Evolutionary conservation across 2,797 vertebrate genomes (phyloP).

Genomic region (Sebastes nivosus): DNA sequence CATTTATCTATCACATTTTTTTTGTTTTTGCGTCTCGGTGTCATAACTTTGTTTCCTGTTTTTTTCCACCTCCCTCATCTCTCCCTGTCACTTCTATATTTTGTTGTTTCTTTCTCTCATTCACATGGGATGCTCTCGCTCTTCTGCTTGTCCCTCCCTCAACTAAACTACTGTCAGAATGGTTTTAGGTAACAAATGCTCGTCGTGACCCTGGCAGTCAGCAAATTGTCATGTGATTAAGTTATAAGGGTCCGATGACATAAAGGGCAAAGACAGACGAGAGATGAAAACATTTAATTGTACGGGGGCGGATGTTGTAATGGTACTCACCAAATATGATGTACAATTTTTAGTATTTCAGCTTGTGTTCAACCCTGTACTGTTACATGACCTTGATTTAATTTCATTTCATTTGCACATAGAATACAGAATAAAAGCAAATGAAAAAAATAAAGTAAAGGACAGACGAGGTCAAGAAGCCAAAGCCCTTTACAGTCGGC

Average conservation of each 20-base stretch:
- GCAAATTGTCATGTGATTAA: background rate
- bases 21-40: constrained; percentile 11
- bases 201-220: background rate
- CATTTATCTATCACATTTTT: constrained; percentile 14
- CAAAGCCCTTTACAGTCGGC: background rate
- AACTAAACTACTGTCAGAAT: constrained; percentile 12
- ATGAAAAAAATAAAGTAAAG: background rate
- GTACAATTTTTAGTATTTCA: background rate
- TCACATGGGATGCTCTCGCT: background rate
- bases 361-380: background rate
- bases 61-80: constrained; percentile 10
- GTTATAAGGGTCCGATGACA: background rate
- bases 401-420: background rate
- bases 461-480: background rate
- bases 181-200: background rate
- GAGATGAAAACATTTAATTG: background rate
- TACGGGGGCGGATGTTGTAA: background rate
- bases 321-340: background rate
- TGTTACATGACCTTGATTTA: background rate
- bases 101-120: background rate
- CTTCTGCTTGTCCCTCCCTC: background rate
- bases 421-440: background rate
- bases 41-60: constrained; percentile 12
- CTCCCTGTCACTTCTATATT: background rate
- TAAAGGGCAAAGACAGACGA: background rate